Base-by-base conservation (phyloP, 2,797 vertebrate species). In the Propithecus perrieri region DNA sequence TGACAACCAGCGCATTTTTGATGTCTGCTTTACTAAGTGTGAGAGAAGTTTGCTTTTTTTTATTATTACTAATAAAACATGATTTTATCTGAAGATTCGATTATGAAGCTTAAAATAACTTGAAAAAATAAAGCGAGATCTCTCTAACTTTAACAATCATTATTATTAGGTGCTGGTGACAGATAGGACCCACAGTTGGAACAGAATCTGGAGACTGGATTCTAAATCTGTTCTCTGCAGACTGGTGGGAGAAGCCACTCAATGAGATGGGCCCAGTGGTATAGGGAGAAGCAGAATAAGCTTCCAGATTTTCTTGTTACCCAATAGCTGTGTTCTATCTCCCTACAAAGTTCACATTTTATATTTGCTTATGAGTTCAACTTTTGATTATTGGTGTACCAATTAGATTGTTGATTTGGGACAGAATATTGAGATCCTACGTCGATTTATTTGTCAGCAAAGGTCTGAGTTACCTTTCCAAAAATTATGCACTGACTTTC, bases 81-180 rank as follows among this genome's bases (percentile, higher is more conserved):
- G 26, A 85, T 76, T 78, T 89, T 75, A 78, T 46, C 43, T 63
- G 65, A 93, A 87, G 48, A 89, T 81, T 80, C 89, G 61, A 74
- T 46, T 46, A 59, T 50, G 80, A 85, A 85, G 6, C 75, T 93
- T 30, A 76, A 94, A 85, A 57, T 43, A 72, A 53, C 35, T 69
- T 91, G 15, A 57, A 81, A 79, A 78, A 75, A 50, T 57, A 61
- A 88, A 80, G 20, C 0, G 8, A 61, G 24, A 63, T 30, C 20
- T 67, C n/a, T 48, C 26, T 53, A 43, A 79, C 33, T 63, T 78
- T 41, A 91, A 46, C 57, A 96, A 71, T 67, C n/a, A n/a, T 59
- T 48, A 18, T n/a, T 48, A 18, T n/a, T 48, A n/a, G 46, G 35
- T 43, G 6, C 71, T 46, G 41, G 63, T 33, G 33, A 12, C 11